These are phyloP conservation scores for Hylomyscus alleni DNA, from an alignment of 2,797 vertebrate genomes.

Conservation along the genomic window DNA sequence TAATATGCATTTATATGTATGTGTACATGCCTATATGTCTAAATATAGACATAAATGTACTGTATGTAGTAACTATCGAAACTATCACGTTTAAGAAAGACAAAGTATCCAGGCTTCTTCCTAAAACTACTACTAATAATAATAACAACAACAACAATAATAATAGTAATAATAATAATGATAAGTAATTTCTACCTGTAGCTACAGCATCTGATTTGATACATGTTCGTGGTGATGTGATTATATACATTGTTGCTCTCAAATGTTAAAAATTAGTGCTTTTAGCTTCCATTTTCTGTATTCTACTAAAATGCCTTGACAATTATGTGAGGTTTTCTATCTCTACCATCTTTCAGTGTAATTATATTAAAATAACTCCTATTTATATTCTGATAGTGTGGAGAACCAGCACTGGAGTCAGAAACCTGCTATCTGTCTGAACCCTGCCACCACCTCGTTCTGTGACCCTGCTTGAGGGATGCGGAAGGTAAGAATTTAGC, in stretches of 20 bases:
- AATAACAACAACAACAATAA: not conserved
- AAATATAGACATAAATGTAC: not conserved
- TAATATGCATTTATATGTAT: not conserved
- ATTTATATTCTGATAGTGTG: conserved; percentile 54
- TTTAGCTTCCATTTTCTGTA: conserved; percentile 53
- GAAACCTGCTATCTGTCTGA: conserved; percentile 49
- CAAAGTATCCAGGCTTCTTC: not conserved
- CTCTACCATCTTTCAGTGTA: conserved; percentile 37
- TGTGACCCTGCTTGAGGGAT: conserved; percentile 13
- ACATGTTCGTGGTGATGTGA: conserved; percentile 16
- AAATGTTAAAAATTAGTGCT: conserved; percentile 58
- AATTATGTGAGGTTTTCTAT: conserved; percentile 55
- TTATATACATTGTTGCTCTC: conserved; percentile 62
- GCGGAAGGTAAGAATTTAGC: conserved; percentile 40
- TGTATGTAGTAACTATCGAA: not conserved
- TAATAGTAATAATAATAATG: not conserved
- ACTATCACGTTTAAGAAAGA: conserved; percentile 21
- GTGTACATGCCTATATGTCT: not conserved
- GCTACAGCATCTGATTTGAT: conserved; percentile 49
- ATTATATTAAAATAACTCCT: conserved; percentile 65
- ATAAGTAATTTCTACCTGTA: conserved; percentile 39
- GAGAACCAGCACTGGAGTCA: conserved; percentile 26
- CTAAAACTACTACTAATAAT: not conserved
- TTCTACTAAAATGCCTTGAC: conserved; percentile 52
- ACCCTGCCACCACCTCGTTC: conserved; percentile 35